Conservation (phyloP, 2,888 invertebrate species). For the Parascotia fuliginaria region DNA sequence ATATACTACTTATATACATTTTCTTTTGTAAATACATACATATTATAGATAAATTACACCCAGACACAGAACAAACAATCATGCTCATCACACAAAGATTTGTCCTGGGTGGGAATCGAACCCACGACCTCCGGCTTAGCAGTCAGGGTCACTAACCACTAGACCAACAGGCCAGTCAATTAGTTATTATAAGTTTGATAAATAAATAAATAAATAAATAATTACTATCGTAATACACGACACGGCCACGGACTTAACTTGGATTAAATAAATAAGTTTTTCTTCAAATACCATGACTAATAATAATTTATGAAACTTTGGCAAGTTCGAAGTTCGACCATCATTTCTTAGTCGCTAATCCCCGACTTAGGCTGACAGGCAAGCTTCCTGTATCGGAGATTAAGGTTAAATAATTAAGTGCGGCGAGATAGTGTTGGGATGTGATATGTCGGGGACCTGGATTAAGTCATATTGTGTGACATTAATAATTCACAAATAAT, state of each 20-base stretch:
- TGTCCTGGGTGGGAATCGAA: no score
- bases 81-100: no score
- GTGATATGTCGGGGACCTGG: constrained; percentile 9
- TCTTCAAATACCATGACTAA: constrained; percentile 25
- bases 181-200: no score
- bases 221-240: no score
- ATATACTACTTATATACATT: no score
- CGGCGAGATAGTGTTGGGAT: constrained; percentile 32
- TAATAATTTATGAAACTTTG: constrained; percentile 46
- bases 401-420: constrained; percentile 46
- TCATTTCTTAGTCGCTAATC: constrained; percentile 35
- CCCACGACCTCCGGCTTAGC: no score
- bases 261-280: constrained; percentile 12
- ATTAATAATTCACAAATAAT: constrained; percentile 4
- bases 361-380: constrained; percentile 27
- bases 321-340: constrained; percentile 30
- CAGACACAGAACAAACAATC: no score
- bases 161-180: no score
- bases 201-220: no score
- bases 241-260: neutral
- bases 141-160: no score
- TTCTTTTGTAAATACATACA: no score
- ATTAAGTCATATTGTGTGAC: constrained; percentile 1
- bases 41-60: no score
- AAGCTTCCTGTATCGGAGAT: constrained; percentile 38